Evolutionary conservation across 2,113 vertebrate genomes (phyloP).

Genomic region (Athene cunicularia): DNA sequence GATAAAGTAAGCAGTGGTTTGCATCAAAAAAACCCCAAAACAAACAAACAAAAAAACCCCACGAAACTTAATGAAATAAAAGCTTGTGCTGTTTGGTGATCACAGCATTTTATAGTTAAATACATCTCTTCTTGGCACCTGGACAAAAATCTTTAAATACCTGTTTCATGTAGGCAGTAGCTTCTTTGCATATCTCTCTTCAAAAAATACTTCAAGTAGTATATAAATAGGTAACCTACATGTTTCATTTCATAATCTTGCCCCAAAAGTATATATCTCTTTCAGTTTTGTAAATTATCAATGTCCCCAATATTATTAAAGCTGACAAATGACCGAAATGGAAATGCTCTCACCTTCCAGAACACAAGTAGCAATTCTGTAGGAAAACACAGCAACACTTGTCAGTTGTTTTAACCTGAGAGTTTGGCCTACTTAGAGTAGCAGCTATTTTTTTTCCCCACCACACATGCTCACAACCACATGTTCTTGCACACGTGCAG

Average conservation of each 20-base stretch:
- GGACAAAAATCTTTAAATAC: conserved; percentile 80
- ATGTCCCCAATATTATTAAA: conserved; percentile 70
- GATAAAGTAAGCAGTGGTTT: conserved; percentile 70
- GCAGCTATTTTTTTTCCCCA: conserved; percentile 59
- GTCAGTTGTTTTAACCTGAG: conserved; percentile 77
- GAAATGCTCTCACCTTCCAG: conserved; percentile 60
- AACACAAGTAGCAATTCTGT: conserved; percentile 63
- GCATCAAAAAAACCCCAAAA: conserved; percentile 65
- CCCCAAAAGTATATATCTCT: conserved; percentile 71
- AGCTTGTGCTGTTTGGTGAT: conserved; percentile 78
- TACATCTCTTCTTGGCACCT: conserved; percentile 71
- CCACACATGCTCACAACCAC: conserved; percentile 64
- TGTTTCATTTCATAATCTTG: conserved; percentile 72
- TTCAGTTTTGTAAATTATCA: conserved; percentile 66
- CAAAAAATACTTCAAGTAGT: conserved; percentile 80
- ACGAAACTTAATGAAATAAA: conserved; percentile 73
- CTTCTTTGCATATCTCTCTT: conserved; percentile 77
- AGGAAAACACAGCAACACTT: conserved; percentile 67
- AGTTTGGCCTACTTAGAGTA: conserved; percentile 68
- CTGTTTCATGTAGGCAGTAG: conserved; percentile 77
- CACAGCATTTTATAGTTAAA: conserved; percentile 78
- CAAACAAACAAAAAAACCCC: conserved; percentile 60
- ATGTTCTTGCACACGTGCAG: background rate
- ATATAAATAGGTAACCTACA: conserved; percentile 79
- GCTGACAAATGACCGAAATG: conserved; percentile 73